Percentiles rank a stretch among this genome's conserved stretches.
Conservation (phyloP, 2,797 vertebrate species). For the Trachops cirrhosus region DNA sequence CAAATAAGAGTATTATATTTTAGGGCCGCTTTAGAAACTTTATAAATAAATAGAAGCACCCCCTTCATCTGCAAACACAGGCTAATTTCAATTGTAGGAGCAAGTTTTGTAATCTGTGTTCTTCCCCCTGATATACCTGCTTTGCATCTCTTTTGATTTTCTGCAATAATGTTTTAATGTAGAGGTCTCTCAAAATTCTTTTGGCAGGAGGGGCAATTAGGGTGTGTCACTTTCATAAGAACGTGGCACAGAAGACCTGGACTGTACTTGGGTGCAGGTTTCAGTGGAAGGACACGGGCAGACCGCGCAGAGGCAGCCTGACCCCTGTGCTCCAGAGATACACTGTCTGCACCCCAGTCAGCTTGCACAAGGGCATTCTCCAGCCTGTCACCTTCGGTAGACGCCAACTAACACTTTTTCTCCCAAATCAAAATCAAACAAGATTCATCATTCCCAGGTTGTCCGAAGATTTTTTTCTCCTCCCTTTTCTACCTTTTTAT, state of each 20-base stretch:
- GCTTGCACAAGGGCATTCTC: neutral
- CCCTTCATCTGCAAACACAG: neutral
- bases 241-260: neutral
- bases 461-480: neutral
- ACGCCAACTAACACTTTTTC: neutral
- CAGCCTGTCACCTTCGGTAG: neutral
- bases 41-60: neutral
- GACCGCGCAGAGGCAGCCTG: accelerated
- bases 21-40: neutral
- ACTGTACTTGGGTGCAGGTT: too few species aligned
- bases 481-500: neutral
- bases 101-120: neutral
- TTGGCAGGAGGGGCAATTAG: neutral
- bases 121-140: neutral
- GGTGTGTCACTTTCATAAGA: neutral
- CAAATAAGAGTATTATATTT: neutral
- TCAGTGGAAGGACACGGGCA: neutral
- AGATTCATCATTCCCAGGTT: neutral
- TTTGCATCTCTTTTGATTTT: neutral
- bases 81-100: neutral
- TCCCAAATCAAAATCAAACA: neutral
- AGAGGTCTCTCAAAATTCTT: neutral
- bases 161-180: neutral
- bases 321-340: neutral
- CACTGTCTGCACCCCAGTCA: neutral